Percentiles rank a stretch among this genome's conserved stretches.
These are phyloP conservation scores for Prunella strophiata DNA, from an alignment of 2,797 vertebrate genomes.

Conservation along the genomic window DNA sequence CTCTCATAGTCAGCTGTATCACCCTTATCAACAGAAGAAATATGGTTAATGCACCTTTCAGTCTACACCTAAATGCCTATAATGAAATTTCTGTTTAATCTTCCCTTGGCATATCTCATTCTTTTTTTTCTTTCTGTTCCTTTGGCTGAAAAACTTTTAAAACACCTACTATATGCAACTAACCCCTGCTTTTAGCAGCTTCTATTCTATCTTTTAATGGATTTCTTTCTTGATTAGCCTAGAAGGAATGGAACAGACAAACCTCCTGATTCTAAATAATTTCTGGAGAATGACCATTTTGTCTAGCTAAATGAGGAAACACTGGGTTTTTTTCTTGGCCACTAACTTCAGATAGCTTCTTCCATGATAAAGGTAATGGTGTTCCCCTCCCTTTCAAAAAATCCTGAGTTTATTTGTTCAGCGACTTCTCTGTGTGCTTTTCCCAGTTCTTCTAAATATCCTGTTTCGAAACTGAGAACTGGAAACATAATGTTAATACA, in stretches of 20 bases:
- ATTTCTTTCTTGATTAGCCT: not conserved
- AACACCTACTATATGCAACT: not conserved
- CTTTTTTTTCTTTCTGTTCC: not conserved
- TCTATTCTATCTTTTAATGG: not conserved
- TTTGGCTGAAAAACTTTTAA: not conserved
- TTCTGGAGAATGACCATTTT: not conserved
- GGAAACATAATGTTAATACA: not conserved
- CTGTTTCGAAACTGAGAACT: not conserved
- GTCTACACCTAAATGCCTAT: not conserved
- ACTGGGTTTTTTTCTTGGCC: accelerated
- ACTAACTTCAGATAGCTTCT: not conserved
- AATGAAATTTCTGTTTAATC: not conserved
- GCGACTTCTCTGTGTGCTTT: not conserved
- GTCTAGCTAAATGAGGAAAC: not conserved
- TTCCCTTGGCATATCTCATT: not conserved
- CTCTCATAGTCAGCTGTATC: not conserved
- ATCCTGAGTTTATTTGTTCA: not conserved
- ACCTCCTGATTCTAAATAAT: not conserved
- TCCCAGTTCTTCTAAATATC: not conserved
- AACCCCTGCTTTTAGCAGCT: not conserved
- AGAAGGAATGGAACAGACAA: not conserved
- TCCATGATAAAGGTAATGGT: not conserved
- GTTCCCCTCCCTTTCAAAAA: not conserved
- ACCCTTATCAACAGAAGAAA: not conserved
- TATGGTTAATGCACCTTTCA: not conserved